A percentile compares a stretch with the other conserved stretches of the same genome.
Conservation (phyloP, 2,888 invertebrate species). For the Dasypogon diadema region DNA sequence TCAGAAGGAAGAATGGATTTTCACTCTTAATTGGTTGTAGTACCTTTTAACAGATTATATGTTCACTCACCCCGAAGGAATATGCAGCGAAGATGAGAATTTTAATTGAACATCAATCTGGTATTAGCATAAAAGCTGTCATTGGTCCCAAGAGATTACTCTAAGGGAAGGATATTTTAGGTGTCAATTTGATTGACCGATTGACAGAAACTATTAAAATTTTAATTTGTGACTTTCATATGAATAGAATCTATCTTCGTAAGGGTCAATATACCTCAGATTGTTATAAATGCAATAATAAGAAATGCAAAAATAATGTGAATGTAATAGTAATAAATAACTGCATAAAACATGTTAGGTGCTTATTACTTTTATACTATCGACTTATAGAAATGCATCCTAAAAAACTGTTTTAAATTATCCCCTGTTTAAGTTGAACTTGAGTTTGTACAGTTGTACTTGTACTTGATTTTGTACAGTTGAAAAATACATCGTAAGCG, state of each 20-base stretch:
- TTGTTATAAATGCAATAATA: too few relatives aligned
- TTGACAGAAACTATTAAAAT: slow-evolving; percentile 40
- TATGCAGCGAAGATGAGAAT: slow-evolving; percentile 20
- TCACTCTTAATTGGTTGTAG: slow-evolving; percentile 16
- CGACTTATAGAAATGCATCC: too few relatives aligned
- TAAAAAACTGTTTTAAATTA: too few relatives aligned
- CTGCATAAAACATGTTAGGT: too few relatives aligned
- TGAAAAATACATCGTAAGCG: too few relatives aligned
- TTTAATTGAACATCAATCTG: slow-evolving; percentile 50
- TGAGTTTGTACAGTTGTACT: too few relatives aligned
- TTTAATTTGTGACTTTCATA: slow-evolving; percentile 1
- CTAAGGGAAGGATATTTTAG: neutral
- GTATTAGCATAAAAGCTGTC: slow-evolving; percentile 45
- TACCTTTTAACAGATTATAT: neutral
- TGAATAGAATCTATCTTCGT: neutral
- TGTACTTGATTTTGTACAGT: too few relatives aligned
- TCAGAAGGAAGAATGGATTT: neutral
- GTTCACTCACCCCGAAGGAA: neutral
- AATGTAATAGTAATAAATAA: too few relatives aligned
- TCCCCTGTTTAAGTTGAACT: too few relatives aligned
- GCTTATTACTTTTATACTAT: too few relatives aligned
- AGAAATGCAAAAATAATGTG: too few relatives aligned
- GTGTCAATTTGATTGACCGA: slow-evolving; percentile 31
- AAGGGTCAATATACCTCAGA: too few relatives aligned
- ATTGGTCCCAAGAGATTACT: neutral